Base-by-base conservation (phyloP, 2,113 vertebrate genomes). In the human region DNA sequence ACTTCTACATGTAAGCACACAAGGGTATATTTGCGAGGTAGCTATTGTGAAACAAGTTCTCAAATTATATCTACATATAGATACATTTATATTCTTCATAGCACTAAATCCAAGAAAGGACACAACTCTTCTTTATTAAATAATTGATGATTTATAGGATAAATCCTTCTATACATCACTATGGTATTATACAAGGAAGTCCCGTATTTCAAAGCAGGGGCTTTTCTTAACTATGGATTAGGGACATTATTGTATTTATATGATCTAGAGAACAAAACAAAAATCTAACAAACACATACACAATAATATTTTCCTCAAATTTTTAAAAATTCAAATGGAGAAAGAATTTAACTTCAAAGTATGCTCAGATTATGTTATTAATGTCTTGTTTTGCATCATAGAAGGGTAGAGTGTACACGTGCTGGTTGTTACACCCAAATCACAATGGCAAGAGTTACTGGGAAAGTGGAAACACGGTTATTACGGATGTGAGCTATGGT, bases 241-340 rank as follows among this genome's bases (percentile, higher is more conserved):
- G 12, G 2, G 11, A 52, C 27, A 64, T 50, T 40, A 20, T 2
- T 43, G 2, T 25, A 17, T 22, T 52, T 70, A 64, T 8, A 12
- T 61, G 9, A 90, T 14, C 9, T 10, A 90, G 25, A 68, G 72
- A 90, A 78, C 4, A 18, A 80, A 92, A 64, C 12, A 18, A 80
- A 92, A 64, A 10, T 57, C 8, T 78, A 57, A 83, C 6, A 75
- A 16, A 73, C 30, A 61, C 32, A 61, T 25, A 66, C 0, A 25
- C 1, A 22, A 16, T 0, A 17, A n/a, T 2, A 40, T 61, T 85
- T 95, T 73, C 27, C 30, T 88, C n/a, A 30, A 2, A 11, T 82
- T 93, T 95, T 75, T 92, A 48, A 85, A 57, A 80, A 57, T 55
- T 45, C 45, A 97, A 75, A 52, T 55, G 6, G n/a, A 50, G 61